A percentile compares a stretch with the other conserved stretches of the same genome.
Evolutionary conservation across 1,140 invertebrate genomes (phyloP).

Genomic region (Listronotus oregonensis): DNA sequence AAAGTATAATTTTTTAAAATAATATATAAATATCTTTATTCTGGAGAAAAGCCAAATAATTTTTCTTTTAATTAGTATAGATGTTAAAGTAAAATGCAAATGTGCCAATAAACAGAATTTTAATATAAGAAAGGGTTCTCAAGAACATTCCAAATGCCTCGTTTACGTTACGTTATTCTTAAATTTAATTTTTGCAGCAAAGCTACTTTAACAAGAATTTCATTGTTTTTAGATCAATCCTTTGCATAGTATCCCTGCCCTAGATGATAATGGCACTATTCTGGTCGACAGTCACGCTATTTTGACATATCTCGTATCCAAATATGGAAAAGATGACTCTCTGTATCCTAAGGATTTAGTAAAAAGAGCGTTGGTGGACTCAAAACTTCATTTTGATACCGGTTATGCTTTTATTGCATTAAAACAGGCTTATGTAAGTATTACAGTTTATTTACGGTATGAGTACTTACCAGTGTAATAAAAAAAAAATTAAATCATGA

Average conservation of each 20-base stretch:
- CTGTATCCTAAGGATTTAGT: slow-evolving; percentile 64
- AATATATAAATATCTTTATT: too few species aligned
- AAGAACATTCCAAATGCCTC: too few species aligned
- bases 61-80: too few species aligned
- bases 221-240: slow-evolving; percentile 65
- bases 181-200: not conserved
- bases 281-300: slow-evolving; percentile 67
- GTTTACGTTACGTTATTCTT: too few species aligned
- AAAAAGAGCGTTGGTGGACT: slow-evolving; percentile 61
- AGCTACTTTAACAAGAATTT: not conserved
- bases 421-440: slow-evolving; percentile 13
- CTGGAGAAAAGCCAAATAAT: too few species aligned
- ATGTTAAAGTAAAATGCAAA: too few species aligned
- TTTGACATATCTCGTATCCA: slow-evolving; percentile 61
- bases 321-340: slow-evolving; percentile 62
- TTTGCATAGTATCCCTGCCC: slow-evolving; percentile 69
- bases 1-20: too few species aligned
- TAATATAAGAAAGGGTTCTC: too few species aligned
- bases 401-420: slow-evolving; percentile 41
- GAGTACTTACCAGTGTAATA: too few species aligned
- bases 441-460: too few species aligned
- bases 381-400: slow-evolving; percentile 60
- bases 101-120: too few species aligned
- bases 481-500: too few species aligned
- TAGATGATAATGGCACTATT: slow-evolving; percentile 67